Conservation (phyloP, 2,797 vertebrate species). For the Petrocephalus sullivani region DNA sequence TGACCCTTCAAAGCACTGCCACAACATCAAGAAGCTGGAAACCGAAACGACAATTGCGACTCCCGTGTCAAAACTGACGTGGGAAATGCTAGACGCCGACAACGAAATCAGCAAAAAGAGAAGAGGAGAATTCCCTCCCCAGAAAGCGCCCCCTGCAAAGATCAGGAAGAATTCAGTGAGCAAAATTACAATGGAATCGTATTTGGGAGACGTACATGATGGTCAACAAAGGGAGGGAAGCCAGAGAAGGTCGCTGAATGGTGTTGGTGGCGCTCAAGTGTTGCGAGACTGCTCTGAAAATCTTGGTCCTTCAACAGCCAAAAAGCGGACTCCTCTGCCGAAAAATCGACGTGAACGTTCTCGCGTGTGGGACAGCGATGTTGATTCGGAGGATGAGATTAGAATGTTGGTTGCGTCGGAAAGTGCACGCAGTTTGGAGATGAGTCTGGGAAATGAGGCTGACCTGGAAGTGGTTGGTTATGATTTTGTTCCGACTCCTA, state of each 20-base stretch:
- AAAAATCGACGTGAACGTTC: constrained; percentile 2
- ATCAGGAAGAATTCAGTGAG: constrained; percentile 25
- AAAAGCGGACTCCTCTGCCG: constrained; percentile 12
- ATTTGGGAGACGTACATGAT: background rate
- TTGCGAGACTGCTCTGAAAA: constrained; percentile 3
- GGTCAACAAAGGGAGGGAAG: background rate
- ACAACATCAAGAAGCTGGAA: constrained; percentile 82
- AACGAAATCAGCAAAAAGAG: constrained; percentile 72
- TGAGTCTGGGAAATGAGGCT: constrained; percentile 43
- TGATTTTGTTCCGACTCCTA: constrained; percentile 63
- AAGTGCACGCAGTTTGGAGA: constrained; percentile 22
- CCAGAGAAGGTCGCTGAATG: background rate
- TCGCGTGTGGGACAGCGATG: constrained; percentile 45
- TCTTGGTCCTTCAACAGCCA: constrained; percentile 9
- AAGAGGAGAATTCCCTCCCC: constrained; percentile 66
- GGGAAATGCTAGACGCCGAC: constrained; percentile 69
- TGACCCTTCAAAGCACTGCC: constrained; percentile 94
- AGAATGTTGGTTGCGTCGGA: constrained; percentile 52
- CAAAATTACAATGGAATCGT: background rate
- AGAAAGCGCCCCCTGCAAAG: constrained; percentile 51
- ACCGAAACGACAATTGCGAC: constrained; percentile 33
- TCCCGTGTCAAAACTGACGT: constrained; percentile 75
- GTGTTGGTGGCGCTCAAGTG: background rate
- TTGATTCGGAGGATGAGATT: constrained; percentile 75
- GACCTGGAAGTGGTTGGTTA: constrained; percentile 72